phyloP scores from a whole-genome alignment of 30 jellyfish, hydroid and myxozoan genomes.

The Aurelia sp. region DNA sequence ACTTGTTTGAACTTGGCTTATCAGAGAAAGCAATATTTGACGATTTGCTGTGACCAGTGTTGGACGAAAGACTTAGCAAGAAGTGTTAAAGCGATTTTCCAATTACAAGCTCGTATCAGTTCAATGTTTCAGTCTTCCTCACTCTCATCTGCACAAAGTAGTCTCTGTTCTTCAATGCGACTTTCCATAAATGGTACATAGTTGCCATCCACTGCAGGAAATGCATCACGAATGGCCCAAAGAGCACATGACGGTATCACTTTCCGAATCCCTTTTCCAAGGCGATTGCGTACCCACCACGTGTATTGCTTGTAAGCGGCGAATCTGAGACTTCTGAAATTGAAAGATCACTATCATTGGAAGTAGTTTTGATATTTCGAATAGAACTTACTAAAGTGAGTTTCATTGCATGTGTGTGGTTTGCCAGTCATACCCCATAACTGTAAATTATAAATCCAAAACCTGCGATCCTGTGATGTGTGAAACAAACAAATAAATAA shows the following conservation, averaged over 20 bases:
- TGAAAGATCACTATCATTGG: too few species aligned
- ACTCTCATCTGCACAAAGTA: slow-evolving; percentile 6
- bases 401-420: too few species aligned
- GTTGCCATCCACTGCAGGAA: slow-evolving; percentile 25
- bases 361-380: too few species aligned
- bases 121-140: background rate
- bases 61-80: too few species aligned
- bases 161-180: slow-evolving; percentile 25
- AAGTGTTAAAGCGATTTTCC: too few species aligned
- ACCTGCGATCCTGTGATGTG: background rate
- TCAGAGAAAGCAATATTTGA: too few species aligned
- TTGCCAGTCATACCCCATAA: slow-evolving; percentile 24
- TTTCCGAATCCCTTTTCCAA: slow-evolving; percentile 53
- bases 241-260: slow-evolving; percentile 69
- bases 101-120: too few species aligned
- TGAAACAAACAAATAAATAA: background rate
- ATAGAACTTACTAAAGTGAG: too few species aligned
- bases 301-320: slow-evolving; percentile 64
- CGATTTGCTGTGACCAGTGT: too few species aligned
- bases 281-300: slow-evolving; percentile 68
- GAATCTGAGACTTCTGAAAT: too few species aligned
- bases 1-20: too few species aligned
- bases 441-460: background rate
- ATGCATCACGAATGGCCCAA: slow-evolving; percentile 39
- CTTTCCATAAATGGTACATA: slow-evolving; percentile 34